Evolutionary conservation across 2,797 vertebrate genomes (phyloP).

Genomic region (Mallotus villosus): DNA sequence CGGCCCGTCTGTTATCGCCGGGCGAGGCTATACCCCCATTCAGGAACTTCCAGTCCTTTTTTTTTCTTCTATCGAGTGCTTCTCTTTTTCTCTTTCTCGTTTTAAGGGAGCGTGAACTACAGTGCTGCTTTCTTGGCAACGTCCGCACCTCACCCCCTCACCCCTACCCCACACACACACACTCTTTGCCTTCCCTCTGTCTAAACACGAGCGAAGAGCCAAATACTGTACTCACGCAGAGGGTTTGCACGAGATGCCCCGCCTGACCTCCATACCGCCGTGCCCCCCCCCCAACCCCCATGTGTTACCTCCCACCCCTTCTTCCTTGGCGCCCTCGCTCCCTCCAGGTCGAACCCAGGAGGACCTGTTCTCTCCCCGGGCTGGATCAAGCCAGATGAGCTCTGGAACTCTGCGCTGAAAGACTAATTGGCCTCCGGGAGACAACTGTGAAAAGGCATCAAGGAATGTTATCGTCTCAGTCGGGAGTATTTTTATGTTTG

Average conservation of each 20-base stretch:
- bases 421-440: neutral
- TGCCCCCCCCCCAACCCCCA: constrained; percentile 17
- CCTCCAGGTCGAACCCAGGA: neutral
- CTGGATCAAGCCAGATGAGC: constrained; percentile 8
- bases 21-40: constrained; percentile 25
- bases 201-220: constrained; percentile 57
- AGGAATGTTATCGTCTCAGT: constrained; percentile 11
- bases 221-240: constrained; percentile 52
- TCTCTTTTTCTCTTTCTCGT: neutral
- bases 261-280: constrained; percentile 18
- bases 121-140: constrained; percentile 18
- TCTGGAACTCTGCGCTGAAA: neutral
- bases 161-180: constrained; percentile 9
- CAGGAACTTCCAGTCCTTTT: constrained; percentile 15
- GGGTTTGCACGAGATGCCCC: constrained; percentile 42
- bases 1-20: constrained; percentile 40
- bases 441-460: neutral
- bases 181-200: constrained; percentile 41
- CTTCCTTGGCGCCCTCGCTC: neutral
- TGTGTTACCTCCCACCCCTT: neutral
- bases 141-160: constrained; percentile 21
- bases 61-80: neutral
- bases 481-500: constrained; percentile 1
- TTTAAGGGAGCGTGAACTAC: constrained; percentile 6
- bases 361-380: constrained; percentile 6